Conservation (phyloP, 2,888 invertebrate genomes). For the Caenorhabditis afra region DNA sequence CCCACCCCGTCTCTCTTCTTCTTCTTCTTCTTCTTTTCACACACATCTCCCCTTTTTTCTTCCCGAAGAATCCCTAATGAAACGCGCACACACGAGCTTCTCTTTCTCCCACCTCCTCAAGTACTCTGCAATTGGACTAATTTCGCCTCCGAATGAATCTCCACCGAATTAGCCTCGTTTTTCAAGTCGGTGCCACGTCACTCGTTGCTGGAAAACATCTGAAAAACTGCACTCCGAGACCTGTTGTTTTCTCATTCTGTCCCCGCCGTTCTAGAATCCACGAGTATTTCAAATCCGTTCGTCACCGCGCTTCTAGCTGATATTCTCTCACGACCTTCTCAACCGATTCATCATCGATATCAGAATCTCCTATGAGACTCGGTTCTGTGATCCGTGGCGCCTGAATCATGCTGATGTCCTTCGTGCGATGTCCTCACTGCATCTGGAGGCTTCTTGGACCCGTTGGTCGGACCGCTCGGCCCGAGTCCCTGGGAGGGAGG, state of each 20-base stretch:
- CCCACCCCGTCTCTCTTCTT: conserved; percentile 22
- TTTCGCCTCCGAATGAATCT: conserved; percentile 5
- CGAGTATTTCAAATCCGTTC: conserved; percentile 11
- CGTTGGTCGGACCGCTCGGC: not conserved
- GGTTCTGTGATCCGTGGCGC: conserved; percentile 2
- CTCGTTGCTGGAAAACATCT: not conserved
- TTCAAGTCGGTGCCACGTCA: not conserved
- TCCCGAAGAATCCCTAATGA: conserved; percentile 25
- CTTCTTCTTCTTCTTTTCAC: no score
- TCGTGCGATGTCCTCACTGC: conserved; percentile 3
- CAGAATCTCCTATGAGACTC: conserved; percentile 20
- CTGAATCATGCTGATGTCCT: not conserved
- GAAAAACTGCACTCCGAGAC: not conserved
- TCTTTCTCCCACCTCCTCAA: not conserved
- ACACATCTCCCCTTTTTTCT: conserved; percentile 22
- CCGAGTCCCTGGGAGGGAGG: no score
- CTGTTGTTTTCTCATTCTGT: not conserved
- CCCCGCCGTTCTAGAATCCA: not conserved
- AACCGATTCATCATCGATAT: conserved; percentile 7
- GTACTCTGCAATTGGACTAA: conserved; percentile 21
- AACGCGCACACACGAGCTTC: conserved; percentile 9
- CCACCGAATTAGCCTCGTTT: conserved; percentile 29
- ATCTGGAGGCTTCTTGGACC: conserved; percentile 7
- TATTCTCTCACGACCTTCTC: conserved; percentile 29
- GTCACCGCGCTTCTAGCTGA: not conserved